Percentiles rank a stretch among this genome's conserved stretches.
Conservation (phyloP, 1,140 invertebrate genomes). For the Neotoxoptera formosana region DNA sequence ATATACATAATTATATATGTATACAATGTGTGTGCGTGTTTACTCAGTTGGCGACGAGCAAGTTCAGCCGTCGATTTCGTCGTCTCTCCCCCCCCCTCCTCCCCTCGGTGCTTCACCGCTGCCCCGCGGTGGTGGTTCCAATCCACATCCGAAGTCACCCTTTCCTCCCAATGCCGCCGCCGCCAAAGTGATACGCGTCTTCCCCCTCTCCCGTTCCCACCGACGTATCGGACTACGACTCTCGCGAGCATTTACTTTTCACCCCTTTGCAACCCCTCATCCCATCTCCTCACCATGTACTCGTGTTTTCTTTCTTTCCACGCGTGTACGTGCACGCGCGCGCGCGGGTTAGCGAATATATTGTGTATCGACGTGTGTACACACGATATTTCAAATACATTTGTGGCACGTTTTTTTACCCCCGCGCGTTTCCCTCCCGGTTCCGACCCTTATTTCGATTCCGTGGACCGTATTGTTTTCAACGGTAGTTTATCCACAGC, state of each 20-base stretch:
- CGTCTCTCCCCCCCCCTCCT: neutral
- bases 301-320: neutral
- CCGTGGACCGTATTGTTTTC: neutral
- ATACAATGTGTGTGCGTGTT: neutral
- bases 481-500: neutral
- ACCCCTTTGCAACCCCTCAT: neutral
- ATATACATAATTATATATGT: neutral
- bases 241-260: neutral
- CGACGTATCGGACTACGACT: neutral
- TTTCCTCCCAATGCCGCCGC: neutral
- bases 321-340: neutral
- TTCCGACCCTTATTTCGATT: neutral
- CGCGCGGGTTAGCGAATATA: neutral
- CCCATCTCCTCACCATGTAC: neutral
- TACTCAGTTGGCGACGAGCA: neutral
- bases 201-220: neutral
- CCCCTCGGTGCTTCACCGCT: too few relatives aligned
- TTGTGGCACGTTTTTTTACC: neutral
- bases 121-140: neutral
- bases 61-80: neutral
- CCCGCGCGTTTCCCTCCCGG: too few relatives aligned
- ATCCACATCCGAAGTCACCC: neutral
- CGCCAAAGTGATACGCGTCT: neutral
- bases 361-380: neutral
- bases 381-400: constrained; percentile 27